Percentiles rank a stretch among this genome's conserved stretches.
Conservation (phyloP, 2,113 vertebrate species). For the Cnemophilus loriae region DNA sequence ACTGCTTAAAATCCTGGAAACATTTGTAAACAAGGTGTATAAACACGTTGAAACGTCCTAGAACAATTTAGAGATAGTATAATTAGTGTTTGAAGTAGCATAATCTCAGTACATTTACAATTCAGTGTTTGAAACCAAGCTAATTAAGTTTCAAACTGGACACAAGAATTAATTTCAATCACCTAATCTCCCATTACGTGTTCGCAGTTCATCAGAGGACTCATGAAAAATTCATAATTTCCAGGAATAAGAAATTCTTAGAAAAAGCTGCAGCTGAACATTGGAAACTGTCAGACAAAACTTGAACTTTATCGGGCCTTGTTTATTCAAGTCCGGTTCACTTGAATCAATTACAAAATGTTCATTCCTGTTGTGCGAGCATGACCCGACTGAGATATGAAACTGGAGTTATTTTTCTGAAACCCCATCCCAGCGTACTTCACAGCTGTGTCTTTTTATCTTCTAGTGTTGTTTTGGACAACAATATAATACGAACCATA, state of each 20-base stretch:
- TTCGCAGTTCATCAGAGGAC: neutral
- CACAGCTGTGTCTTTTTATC: constrained; percentile 1
- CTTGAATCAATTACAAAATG: neutral
- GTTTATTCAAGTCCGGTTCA: neutral
- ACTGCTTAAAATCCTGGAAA: neutral
- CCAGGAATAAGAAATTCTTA: neutral
- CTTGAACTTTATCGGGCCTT: neutral
- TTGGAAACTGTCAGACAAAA: neutral
- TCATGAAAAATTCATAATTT: constrained; percentile 8
- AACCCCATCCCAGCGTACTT: neutral
- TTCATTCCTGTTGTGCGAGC: neutral
- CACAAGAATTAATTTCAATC: neutral
- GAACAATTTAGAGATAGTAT: constrained; percentile 21
- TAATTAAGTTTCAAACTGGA: neutral
- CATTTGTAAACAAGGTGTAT: neutral
- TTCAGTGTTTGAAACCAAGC: neutral
- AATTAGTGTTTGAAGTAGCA: neutral
- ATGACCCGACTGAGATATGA: neutral
- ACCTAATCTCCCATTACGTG: neutral
- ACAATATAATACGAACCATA: neutral
- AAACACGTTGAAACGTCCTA: neutral
- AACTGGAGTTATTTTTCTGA: constrained; percentile 13
- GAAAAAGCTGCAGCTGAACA: neutral
- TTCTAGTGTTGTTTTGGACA: neutral
- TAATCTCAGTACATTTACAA: neutral